A percentile compares a stretch with the other conserved stretches of the same genome.
Conservation (phyloP, 2,797 vertebrate species). For the Sebastes matsubarae region DNA sequence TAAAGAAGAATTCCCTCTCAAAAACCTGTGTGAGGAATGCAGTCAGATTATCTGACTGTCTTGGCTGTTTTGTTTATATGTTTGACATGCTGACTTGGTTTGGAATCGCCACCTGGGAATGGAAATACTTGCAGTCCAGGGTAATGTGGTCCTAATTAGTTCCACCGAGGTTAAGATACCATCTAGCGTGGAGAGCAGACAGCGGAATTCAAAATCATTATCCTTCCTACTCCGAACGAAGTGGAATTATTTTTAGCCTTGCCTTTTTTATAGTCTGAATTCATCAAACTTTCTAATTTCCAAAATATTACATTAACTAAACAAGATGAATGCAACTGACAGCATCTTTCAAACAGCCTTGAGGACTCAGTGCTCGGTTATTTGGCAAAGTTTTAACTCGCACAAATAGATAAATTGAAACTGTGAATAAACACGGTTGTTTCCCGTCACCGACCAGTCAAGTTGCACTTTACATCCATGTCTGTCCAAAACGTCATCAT, state of each 20-base stretch:
- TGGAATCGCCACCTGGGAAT: constrained; percentile 18
- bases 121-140: constrained; percentile 31
- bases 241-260: not conserved
- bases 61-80: constrained; percentile 15
- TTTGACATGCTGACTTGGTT: constrained; percentile 21
- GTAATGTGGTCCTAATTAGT: constrained; percentile 54
- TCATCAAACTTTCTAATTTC: not conserved
- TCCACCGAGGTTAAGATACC: constrained; percentile 43
- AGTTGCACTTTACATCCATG: not conserved
- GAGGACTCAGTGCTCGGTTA: not conserved
- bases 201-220: constrained; percentile 1
- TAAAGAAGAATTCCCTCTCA: not conserved
- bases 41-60: constrained; percentile 2
- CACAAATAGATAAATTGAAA: not conserved
- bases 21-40: not conserved
- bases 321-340: not conserved
- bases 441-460: not conserved
- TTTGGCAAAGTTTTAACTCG: constrained; percentile 9
- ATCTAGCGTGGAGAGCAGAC: constrained; percentile 4
- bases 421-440: not conserved
- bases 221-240: constrained; percentile 10
- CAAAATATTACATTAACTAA: not conserved
- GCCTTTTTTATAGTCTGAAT: not conserved
- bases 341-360: not conserved
- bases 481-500: not conserved